Evolutionary conservation across 1,140 invertebrate species (phyloP), one percentile per base, ranked within the genome.

Genomic region (Macrostomum lignano): DNA sequence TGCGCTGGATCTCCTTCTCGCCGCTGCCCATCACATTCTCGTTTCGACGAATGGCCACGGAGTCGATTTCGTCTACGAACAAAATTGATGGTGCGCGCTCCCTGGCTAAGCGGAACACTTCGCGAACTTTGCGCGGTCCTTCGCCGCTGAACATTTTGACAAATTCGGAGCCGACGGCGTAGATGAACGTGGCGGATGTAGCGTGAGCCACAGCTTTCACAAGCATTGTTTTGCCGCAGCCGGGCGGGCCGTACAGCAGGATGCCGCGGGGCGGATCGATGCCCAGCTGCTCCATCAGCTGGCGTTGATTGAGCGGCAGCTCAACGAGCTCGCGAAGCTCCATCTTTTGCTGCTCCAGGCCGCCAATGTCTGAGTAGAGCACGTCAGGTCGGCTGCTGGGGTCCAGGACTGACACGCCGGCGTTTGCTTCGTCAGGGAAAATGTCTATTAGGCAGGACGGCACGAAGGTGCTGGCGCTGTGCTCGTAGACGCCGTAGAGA

Each of bases 191-290:
- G 15, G 91, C 73, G 24, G 3, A 5, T 17, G 26, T 28, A 15
- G 15, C 3, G 9, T 28, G 15, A 5, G 49, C 48, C 20, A 46
- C 49, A 6, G 49, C 48, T 30, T 43, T 37, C 0, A 51, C 49
- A 9, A 54, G 37, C 3, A 46, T 51, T 4, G 51, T 54, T 33
- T 54, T 52, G 34, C 49, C 49, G 34, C 14, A 51, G 21, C 91
- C 91, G 21, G 91, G 91, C 1, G 91, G 91, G 0, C 91, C 91
- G 58, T 93, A 98, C 0, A 96, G 60, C 9, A 98, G 56, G 7
- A 98, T 88, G 28, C 88, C 91, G 58, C 96, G 98, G 4, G 91
- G 91, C 3, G 91, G 91, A 50, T 98, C 91, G 55, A 98, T 96
- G 33, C 91, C 91, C 21, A 98, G 64, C 17, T 44, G 40, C 3